Evolutionary conservation across 2,888 invertebrate genomes (phyloP).

Genomic region (Phragmatobia fuliginosa): DNA sequence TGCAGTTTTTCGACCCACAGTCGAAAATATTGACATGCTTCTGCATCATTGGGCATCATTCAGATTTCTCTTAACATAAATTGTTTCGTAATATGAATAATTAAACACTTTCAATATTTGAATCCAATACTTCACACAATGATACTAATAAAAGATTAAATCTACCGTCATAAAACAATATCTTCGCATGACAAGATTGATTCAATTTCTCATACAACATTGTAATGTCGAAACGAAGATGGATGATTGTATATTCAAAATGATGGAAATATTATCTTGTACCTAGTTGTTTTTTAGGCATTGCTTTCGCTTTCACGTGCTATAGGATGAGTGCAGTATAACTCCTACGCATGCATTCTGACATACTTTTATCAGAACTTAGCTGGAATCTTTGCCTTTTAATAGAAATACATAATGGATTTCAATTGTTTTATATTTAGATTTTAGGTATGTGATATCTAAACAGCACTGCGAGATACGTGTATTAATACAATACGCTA

Average conservation of each 20-base stretch:
- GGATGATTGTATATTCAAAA: conserved; percentile 24
- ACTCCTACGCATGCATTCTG: conserved; percentile 57
- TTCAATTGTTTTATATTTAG: too few relatives aligned
- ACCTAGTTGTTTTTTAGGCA: conserved; percentile 36
- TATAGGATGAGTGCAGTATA: conserved; percentile 32
- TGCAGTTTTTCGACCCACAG: too few relatives aligned
- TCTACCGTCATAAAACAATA: conserved; percentile 6
- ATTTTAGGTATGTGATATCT: too few relatives aligned
- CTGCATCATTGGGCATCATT: too few relatives aligned
- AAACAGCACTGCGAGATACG: not conserved
- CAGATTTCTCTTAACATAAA: not conserved
- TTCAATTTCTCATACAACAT: conserved; percentile 25
- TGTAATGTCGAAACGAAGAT: conserved; percentile 27
- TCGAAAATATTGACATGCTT: too few relatives aligned
- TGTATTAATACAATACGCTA: not conserved
- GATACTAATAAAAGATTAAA: not conserved
- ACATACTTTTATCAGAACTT: not conserved
- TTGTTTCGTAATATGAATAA: not conserved
- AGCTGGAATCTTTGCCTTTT: not conserved
- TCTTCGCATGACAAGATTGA: conserved; percentile 21
- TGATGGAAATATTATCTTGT: conserved; percentile 30
- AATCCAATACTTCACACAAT: conserved; percentile 1
- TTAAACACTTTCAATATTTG: not conserved
- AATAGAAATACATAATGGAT: not conserved
- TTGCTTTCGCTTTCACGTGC: conserved; percentile 57